Base-by-base conservation (phyloP, 1,140 invertebrate genomes). In the Drosophila pseudoananassae region DNA sequence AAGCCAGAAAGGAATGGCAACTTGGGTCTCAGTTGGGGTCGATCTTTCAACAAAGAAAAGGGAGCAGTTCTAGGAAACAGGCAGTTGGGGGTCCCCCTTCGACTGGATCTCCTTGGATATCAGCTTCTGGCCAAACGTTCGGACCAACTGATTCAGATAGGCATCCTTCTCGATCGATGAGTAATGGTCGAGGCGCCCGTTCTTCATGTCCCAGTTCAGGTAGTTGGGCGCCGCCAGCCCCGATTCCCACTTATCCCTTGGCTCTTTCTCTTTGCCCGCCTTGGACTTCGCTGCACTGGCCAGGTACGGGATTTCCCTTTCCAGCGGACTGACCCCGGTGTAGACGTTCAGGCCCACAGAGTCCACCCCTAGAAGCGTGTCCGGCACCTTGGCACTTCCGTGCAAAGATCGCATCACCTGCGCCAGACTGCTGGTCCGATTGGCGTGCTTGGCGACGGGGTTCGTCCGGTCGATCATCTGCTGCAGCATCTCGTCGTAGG, bases 81-180 rank as follows among this genome's bases (percentile, higher is more conserved):
- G 33, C 14, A 15, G 7, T 1, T 43, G 14, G 10, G 40, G 2
- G 6, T 43, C 10, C 2, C 36, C 31, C 8, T 40, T 58, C 6
- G 38, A n/a, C 17, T 36, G 10, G 8, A 40, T 40, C 4, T 69
- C 57, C 43, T 52, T 47, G 0, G 25, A 25, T 15, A 66, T 33
- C 5, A 59, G 50, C 15, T 54, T 76, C 2, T 60, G 43, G 1
- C 52, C 60, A 49, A 69, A 87, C 14, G 54, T 51, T 7, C 38
- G 46, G 0, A 87, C 54, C 20, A 87, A 23, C 15, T 78, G 63
- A 4, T 78, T 65, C 33, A 87, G 45, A 50, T 87, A 87, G 1
- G 50, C 60, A 3, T 78, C 63, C 52, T 68, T 78, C n/a, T 45
- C 69, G 2, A 10, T 17, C 0, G 33, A 20, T 31, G 70, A 87